Percentiles rank a stretch among this genome's conserved stretches.
Evolutionary conservation across 2,113 vertebrate genomes (phyloP).

Genomic region (Callopanchax toddi): DNA sequence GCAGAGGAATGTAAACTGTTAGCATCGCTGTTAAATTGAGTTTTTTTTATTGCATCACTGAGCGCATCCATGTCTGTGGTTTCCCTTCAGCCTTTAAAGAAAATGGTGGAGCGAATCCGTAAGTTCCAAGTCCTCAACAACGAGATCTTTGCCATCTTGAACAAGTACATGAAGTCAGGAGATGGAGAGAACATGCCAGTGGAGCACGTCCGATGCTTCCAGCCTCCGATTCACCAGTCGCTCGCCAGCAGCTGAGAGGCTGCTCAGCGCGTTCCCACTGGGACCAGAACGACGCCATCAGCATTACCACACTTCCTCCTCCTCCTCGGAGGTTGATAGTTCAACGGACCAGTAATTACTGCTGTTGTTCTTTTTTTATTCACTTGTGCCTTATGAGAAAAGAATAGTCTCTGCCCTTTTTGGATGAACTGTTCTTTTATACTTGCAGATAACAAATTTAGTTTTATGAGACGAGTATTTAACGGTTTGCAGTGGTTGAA

Average conservation of each 20-base stretch:
- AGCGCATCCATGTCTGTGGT: background rate
- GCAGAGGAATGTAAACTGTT: background rate
- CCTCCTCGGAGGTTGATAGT: constrained; percentile 12
- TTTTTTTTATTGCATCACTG: no score
- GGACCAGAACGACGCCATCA: constrained; percentile 42
- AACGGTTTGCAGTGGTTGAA: constrained; percentile 74
- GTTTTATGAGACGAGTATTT: constrained; percentile 77
- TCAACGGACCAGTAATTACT: constrained; percentile 49
- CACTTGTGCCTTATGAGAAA: constrained; percentile 81
- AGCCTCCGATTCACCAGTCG: constrained; percentile 97
- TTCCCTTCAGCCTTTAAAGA: constrained; percentile 89
- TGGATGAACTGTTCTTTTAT: constrained; percentile 68
- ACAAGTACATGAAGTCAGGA: constrained; percentile 95
- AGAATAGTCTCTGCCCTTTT: constrained; percentile 54
- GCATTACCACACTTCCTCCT: constrained; percentile 38
- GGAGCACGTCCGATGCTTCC: constrained; percentile 97
- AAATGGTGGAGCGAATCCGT: constrained; percentile 98
- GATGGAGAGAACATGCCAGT: constrained; percentile 95
- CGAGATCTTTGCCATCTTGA: constrained; percentile 93
- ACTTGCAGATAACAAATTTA: constrained; percentile 49
- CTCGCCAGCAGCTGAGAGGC: constrained; percentile 90
- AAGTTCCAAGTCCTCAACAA: constrained; percentile 97
- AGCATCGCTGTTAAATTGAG: background rate
- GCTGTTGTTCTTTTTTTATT: constrained; percentile 68
- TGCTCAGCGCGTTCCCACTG: background rate